Base-by-base conservation (phyloP, 92 coral and sea anemone genomes). In the Epizoanthus fatuus region DNA sequence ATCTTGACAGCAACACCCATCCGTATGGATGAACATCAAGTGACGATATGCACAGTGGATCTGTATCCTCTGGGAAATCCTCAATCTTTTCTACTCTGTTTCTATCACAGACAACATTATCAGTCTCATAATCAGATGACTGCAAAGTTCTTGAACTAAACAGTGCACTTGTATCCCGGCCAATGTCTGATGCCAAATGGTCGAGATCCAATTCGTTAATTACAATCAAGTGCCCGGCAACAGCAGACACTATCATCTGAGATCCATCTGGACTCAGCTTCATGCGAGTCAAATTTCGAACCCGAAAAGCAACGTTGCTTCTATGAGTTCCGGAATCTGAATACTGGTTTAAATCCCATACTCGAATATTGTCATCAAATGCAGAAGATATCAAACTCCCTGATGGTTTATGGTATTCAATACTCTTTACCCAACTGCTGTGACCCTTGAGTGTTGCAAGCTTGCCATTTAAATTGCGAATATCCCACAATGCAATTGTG, bases 21-120 rank as follows among this genome's bases (percentile, higher is more conserved):
- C 98, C 95, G 56, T 95, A 91, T 0, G 98, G 99, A 56, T 97
- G 99, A n/a, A 97, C 91, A 44, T 93, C 95, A 2, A 97, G 74
- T 14, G 99, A 95, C 7, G 99, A 90, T 57, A 97, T 93, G 77
- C 95, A 91, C 94, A 95, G 89, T 1, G 99, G 99, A 11, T 45
- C 80, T 3, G 89, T 74, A n/a, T 82, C 84, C 5, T 91, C 93
- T 6, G 96, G 95, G 67, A 91, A 97, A 73, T 97, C 99, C 51
- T 82, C 84, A 74, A 95, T 83, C 11, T 86, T 60, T 64, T 91
- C 97, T 72, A 93, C 78, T 9, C 79, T 66, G 56, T 95, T 92
- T 59, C 87, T 91, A 49, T 71, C 90, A 57, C 84, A 83, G 63
- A 92, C 72, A 11, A 89, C 90, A 20, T 57, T 83, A 45, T 49